Conservation (phyloP, 2,797 vertebrate species). For the Geotrypetes seraphini region DNA sequence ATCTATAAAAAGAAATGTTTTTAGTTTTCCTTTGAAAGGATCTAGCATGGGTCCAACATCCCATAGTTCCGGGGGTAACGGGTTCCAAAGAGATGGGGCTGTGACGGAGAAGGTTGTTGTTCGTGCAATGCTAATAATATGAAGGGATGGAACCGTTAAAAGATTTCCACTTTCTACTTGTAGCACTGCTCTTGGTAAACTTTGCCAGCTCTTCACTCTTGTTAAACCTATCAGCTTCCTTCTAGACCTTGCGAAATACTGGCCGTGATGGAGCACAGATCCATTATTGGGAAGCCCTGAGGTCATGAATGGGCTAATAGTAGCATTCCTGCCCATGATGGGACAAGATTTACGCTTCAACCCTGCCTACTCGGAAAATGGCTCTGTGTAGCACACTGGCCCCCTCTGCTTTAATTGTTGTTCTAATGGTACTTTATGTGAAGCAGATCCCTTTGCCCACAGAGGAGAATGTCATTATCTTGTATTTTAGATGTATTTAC, state of each 20-base stretch:
- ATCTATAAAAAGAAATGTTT: too few species aligned
- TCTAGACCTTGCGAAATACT: conserved; percentile 35
- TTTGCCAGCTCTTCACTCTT: too few species aligned
- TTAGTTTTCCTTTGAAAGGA: too few species aligned
- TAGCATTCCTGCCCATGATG: conserved; percentile 54
- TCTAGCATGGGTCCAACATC: too few species aligned
- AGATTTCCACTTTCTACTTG: conserved; percentile 7
- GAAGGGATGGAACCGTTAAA: too few species aligned
- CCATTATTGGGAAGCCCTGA: conserved; percentile 48
- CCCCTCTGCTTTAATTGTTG: conserved; percentile 57
- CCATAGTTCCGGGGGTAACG: too few species aligned
- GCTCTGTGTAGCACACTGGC: conserved; percentile 42
- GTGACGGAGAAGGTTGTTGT: too few species aligned
- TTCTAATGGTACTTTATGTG: conserved; percentile 62
- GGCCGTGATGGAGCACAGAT: conserved; percentile 51
- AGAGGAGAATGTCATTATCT: conserved; percentile 62
- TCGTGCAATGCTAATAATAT: too few species aligned
- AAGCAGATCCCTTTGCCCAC: conserved; percentile 57
- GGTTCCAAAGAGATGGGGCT: too few species aligned
- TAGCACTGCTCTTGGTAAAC: conserved; percentile 20
- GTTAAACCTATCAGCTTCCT: too few species aligned
- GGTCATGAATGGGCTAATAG: conserved; percentile 53
- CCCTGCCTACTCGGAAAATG: conserved; percentile 45
- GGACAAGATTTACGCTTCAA: conserved; percentile 52
- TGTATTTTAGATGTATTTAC: conserved; percentile 63